These are phyloP conservation scores for Capra hircus DNA, from an alignment of 2,113 vertebrate genomes.

Conservation along the genomic window DNA sequence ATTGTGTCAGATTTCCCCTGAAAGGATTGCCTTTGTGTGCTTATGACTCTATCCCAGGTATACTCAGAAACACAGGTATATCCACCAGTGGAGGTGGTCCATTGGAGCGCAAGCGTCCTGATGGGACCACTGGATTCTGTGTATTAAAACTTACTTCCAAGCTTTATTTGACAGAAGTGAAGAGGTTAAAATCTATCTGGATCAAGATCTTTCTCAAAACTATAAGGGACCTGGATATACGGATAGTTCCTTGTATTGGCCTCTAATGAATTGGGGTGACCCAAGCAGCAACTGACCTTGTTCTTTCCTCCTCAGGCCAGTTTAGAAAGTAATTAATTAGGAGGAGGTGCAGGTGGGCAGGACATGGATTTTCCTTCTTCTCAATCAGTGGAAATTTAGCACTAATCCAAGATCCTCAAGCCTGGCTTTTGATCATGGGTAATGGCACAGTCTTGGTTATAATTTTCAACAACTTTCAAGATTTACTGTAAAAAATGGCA, in stretches of 20 bases:
- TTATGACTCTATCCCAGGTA: background rate
- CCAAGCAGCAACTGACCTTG: background rate
- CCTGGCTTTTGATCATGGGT: background rate
- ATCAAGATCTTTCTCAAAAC: background rate
- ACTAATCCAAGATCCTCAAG: background rate
- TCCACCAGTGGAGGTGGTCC: no score
- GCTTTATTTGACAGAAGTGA: background rate
- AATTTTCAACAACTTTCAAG: slow-evolving; percentile 4
- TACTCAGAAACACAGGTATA: background rate
- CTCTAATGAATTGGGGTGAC: background rate
- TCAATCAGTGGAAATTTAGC: background rate
- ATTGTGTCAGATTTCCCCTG: background rate
- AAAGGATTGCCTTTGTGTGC: background rate
- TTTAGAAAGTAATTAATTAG: background rate
- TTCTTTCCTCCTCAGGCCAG: background rate
- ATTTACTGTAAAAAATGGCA: background rate
- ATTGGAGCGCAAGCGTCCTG: background rate
- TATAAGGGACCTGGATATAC: background rate
- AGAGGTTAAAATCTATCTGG: background rate
- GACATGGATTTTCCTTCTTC: background rate
- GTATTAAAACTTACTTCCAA: background rate
- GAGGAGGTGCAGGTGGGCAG: background rate
- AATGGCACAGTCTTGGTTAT: background rate
- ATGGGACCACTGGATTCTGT: background rate
- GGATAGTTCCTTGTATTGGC: background rate